Evolutionary conservation across 2,113 vertebrate genomes (phyloP).

Genomic region (Cochlearius cochlearius): DNA sequence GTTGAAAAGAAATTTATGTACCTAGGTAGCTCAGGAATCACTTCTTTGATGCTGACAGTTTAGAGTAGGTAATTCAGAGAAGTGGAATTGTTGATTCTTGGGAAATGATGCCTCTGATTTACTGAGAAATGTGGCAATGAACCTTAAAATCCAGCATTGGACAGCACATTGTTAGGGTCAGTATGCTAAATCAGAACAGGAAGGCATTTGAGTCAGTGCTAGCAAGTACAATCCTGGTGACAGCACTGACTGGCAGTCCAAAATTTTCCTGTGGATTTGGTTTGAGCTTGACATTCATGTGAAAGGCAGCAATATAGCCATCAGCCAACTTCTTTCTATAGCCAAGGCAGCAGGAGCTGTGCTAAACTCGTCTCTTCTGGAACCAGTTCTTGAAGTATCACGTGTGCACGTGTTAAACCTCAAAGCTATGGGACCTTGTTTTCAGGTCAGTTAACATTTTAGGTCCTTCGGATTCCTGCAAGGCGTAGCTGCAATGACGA

Average conservation of each 20-base stretch:
- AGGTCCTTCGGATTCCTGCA: not conserved
- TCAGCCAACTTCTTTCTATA: not conserved
- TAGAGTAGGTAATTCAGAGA: not conserved
- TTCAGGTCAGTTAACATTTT: not conserved
- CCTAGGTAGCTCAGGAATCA: not conserved
- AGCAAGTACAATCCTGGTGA: not conserved
- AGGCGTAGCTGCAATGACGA: not conserved
- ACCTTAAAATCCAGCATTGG: not conserved
- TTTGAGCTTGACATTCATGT: not conserved
- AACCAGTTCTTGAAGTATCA: not conserved
- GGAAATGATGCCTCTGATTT: not conserved
- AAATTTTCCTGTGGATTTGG: not conserved
- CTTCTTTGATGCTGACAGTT: not conserved
- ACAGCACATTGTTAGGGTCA: not conserved
- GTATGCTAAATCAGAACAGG: not conserved
- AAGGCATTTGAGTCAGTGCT: not conserved
- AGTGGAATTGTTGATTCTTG: not conserved
- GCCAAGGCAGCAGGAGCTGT: not conserved
- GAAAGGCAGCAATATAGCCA: not conserved
- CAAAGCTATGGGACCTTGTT: not conserved
- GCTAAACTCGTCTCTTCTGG: not conserved
- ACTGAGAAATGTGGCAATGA: not conserved
- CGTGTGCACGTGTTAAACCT: rapidly evolving
- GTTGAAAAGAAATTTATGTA: not conserved
- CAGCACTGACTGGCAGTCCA: not conserved